Evolutionary conservation across 2,888 invertebrate genomes (phyloP).

Genomic region (Deladenus siricidicola): DNA sequence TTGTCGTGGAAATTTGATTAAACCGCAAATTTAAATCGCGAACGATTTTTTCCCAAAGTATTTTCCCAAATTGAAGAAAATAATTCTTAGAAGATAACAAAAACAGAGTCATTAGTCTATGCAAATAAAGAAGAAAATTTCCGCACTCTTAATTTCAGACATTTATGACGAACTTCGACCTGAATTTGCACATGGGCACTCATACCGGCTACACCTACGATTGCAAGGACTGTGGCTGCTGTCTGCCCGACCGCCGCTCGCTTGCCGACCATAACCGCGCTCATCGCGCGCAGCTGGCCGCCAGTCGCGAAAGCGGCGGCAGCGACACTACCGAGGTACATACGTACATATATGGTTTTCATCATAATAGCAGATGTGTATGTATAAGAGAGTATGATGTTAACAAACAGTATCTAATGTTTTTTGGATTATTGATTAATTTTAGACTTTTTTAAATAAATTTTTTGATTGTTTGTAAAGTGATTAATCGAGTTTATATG

Average conservation of each 20-base stretch:
- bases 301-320: too few species aligned
- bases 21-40: too few species aligned
- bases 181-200: constrained; percentile 35
- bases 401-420: too few species aligned
- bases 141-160: constrained; percentile 11
- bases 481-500: too few species aligned
- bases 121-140: too few species aligned
- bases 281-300: constrained; percentile 17
- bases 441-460: too few species aligned
- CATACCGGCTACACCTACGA: constrained; percentile 33
- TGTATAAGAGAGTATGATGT: too few species aligned
- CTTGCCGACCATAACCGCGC: constrained; percentile 31
- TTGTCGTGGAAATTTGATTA: too few species aligned
- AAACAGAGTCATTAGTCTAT: not conserved
- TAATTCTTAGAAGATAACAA: not conserved
- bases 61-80: too few species aligned
- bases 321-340: not conserved
- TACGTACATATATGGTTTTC: not conserved
- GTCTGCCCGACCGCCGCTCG: constrained; percentile 29
- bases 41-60: not conserved
- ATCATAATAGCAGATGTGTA: too few species aligned
- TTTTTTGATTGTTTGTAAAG: too few species aligned
- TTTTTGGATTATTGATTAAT: too few species aligned
- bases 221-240: constrained; percentile 34
- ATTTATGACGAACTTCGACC: constrained; percentile 31